Evolutionary conservation across 2,888 invertebrate species (phyloP).

Genomic region (Pachymerium ferrugineum): DNA sequence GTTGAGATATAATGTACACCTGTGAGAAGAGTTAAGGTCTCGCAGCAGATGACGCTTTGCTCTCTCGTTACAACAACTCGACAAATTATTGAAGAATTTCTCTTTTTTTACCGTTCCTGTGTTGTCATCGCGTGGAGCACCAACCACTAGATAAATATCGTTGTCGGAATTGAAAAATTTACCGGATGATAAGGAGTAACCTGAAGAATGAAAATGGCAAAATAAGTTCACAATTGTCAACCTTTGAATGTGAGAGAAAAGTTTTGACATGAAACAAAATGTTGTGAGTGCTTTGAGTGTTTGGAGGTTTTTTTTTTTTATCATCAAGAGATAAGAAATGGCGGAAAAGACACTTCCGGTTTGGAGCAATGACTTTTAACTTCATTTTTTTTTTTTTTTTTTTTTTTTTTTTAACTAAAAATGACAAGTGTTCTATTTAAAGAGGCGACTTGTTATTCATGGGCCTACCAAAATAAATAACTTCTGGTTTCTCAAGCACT

Average conservation of each 20-base stretch:
- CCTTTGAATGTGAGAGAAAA: not conserved
- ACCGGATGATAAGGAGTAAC: not conserved
- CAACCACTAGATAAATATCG: not conserved
- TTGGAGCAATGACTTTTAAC: no score
- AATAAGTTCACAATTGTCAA: not conserved
- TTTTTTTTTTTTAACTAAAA: no score
- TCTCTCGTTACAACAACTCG: not conserved
- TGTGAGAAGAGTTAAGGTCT: not conserved
- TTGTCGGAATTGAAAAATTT: not conserved
- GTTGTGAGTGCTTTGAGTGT: no score
- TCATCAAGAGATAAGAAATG: no score
- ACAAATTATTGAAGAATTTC: not conserved
- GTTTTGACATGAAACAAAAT: no score
- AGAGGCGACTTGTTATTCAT: no score
- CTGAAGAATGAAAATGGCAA: not conserved
- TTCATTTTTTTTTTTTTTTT: no score
- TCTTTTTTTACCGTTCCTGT: not conserved
- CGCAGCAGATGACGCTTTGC: not conserved
- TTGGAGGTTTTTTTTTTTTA: no score
- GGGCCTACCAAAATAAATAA: constrained; percentile 21
- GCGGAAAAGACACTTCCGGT: no score
- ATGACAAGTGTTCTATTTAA: no score
- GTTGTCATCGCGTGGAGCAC: not conserved
- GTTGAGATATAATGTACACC: not conserved
- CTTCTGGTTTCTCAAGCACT: not conserved